Evolutionary conservation across 2,888 invertebrate genomes (phyloP).

Genomic region (Lacanobia wlatinum): DNA sequence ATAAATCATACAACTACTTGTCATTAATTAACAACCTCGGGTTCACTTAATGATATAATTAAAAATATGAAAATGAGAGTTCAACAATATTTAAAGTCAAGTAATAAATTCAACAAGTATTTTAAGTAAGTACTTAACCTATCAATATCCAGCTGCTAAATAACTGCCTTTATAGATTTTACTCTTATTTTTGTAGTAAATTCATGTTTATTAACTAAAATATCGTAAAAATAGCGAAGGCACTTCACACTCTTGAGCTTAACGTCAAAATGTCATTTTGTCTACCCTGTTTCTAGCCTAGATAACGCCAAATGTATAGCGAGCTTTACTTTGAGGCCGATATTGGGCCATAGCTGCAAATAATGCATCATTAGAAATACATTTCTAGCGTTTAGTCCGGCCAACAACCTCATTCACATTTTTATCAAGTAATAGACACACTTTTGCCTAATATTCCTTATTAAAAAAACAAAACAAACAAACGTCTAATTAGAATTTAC

Average conservation of each 20-base stretch:
- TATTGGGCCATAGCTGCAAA: not conserved
- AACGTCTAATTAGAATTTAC: slow-evolving; percentile 7
- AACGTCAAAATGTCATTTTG: slow-evolving; percentile 78
- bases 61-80: slow-evolving; percentile 77
- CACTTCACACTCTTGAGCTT: slow-evolving; percentile 79
- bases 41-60: slow-evolving; percentile 67
- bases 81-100: slow-evolving; percentile 86
- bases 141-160: slow-evolving; percentile 71
- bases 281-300: slow-evolving; percentile 81
- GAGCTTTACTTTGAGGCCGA: not conserved
- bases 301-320: slow-evolving; percentile 19
- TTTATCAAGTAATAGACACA: not conserved
- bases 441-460: not conserved
- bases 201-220: slow-evolving; percentile 68
- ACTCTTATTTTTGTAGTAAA: slow-evolving; percentile 67
- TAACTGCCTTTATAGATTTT: slow-evolving; percentile 62
- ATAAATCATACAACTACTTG: slow-evolving; percentile 69
- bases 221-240: slow-evolving; percentile 74
- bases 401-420: slow-evolving; percentile 16
- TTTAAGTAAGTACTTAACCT: slow-evolving; percentile 67
- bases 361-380: not conserved
- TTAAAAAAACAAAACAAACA: no score
- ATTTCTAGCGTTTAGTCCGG: not conserved
- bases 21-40: slow-evolving; percentile 72
- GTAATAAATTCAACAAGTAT: slow-evolving; percentile 69